These are phyloP conservation scores for Galaxea fascicularis DNA, from an alignment of 92 coral and sea anemone genomes.

Conservation along the genomic window DNA sequence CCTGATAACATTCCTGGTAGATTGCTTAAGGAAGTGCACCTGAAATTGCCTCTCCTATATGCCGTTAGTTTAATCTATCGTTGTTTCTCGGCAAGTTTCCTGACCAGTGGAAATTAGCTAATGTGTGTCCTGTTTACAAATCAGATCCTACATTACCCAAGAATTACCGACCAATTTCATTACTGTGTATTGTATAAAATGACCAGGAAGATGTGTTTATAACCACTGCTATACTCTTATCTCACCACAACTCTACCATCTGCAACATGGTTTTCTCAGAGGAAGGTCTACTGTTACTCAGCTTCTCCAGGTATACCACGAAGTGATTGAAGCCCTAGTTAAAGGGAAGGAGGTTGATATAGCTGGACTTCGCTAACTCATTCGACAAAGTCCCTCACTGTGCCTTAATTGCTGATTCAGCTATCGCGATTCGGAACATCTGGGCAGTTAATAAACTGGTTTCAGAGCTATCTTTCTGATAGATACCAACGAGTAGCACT, in stretches of 20 bases:
- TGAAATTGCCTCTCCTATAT: constrained; percentile 20
- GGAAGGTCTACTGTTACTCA: neutral
- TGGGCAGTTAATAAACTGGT: constrained; percentile 1
- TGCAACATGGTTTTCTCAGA: neutral
- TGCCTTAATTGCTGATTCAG: neutral
- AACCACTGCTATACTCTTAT: no score
- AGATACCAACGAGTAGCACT: constrained; percentile 8
- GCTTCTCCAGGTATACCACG: neutral
- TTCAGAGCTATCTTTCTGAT: constrained; percentile 6
- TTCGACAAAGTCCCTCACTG: no score
- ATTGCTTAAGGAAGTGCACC: constrained; percentile 38
- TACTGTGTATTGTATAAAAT: neutral
- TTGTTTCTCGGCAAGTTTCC: constrained; percentile 28
- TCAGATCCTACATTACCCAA: neutral
- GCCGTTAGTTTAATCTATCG: neutral
- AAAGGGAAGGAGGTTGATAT: constrained; percentile 9
- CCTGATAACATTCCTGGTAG: constrained; percentile 49
- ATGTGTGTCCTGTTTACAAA: constrained; percentile 23
- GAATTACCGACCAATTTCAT: constrained; percentile 19
- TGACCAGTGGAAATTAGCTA: constrained; percentile 29
- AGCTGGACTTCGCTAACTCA: no score
- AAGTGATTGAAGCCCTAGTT: neutral
- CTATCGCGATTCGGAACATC: neutral
- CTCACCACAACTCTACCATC: neutral
- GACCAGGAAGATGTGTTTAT: no score